These are phyloP conservation scores for Zaprionus capensis DNA, from an alignment of 1,140 invertebrate genomes.

Conservation along the genomic window DNA sequence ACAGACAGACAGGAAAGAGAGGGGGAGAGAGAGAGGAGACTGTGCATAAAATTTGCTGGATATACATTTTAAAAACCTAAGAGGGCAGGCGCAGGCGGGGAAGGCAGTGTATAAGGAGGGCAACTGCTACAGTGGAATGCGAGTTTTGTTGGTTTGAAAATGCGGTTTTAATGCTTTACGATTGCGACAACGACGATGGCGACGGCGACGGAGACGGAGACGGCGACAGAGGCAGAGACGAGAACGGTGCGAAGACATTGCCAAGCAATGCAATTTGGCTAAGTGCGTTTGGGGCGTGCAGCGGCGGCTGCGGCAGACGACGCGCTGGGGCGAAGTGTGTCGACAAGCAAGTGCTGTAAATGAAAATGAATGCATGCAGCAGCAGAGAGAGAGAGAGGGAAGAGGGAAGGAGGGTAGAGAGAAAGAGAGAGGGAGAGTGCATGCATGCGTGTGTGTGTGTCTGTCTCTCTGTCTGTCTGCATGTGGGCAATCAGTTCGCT, in stretches of 20 bases:
- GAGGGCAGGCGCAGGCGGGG: neutral
- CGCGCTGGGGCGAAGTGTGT: neutral
- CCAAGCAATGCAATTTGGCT: slow-evolving; percentile 77
- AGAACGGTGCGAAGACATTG: slow-evolving; percentile 70
- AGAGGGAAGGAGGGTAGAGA: neutral
- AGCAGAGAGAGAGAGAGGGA: neutral
- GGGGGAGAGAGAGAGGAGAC: slow-evolving; percentile 18
- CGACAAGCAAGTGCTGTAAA: slow-evolving; percentile 50
- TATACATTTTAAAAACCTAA: slow-evolving; percentile 77
- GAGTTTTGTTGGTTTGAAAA: slow-evolving; percentile 69
- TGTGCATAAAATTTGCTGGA: slow-evolving; percentile 80
- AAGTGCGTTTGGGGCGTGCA: slow-evolving; percentile 62
- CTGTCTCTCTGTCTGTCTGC: slow-evolving; percentile 17
- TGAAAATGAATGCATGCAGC: slow-evolving; percentile 61
- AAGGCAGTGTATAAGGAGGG: slow-evolving; percentile 31
- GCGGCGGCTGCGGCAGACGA: neutral
- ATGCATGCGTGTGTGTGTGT: slow-evolving; percentile 19
- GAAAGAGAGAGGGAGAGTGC: neutral
- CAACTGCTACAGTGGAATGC: slow-evolving; percentile 24
- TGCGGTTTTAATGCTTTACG: slow-evolving; percentile 77
- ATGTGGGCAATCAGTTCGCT: slow-evolving; percentile 67
- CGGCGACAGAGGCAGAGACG: slow-evolving; percentile 9
- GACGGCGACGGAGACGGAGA: neutral
- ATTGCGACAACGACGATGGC: slow-evolving; percentile 36
- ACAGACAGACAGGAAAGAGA: slow-evolving; percentile 4